phyloP scores from a whole-genome alignment of 2,797 vertebrate genomes.

The Vespertilio murinus region DNA sequence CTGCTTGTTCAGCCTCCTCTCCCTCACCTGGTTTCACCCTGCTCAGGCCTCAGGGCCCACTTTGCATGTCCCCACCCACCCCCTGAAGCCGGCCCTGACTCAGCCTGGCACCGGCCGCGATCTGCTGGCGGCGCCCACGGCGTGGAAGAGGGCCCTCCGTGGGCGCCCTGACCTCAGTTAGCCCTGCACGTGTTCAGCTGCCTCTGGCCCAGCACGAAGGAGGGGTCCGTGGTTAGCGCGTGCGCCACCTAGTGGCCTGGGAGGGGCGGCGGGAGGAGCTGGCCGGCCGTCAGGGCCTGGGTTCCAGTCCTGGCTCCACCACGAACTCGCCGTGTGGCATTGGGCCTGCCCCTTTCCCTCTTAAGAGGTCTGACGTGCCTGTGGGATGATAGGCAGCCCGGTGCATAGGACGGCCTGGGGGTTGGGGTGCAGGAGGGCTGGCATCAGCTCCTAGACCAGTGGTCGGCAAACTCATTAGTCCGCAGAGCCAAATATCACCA shows the following conservation, averaged over 20 bases:
- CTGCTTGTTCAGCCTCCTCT: background rate
- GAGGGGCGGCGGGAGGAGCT: background rate
- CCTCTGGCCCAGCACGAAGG: background rate
- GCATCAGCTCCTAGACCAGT: background rate
- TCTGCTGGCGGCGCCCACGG: background rate
- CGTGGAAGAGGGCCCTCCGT: background rate
- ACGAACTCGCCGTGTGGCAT: background rate
- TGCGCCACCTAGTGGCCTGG: background rate
- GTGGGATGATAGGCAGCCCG: background rate
- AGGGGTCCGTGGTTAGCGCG: accelerated
- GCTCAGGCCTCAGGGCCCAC: background rate
- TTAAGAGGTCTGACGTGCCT: background rate
- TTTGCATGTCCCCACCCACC: background rate
- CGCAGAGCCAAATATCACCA: no score
- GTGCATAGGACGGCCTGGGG: no score
- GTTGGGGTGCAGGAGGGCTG: background rate
- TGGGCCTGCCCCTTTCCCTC: background rate
- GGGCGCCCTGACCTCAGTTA: background rate
- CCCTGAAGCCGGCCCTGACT: background rate
- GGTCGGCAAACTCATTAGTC: no score
- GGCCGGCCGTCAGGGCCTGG: background rate
- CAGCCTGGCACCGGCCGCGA: background rate
- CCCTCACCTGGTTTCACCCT: background rate
- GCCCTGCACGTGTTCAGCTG: background rate
- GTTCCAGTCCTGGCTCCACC: background rate